Base-by-base conservation (phyloP, 2,113 vertebrate species). In the Circaetus cinerascens region DNA sequence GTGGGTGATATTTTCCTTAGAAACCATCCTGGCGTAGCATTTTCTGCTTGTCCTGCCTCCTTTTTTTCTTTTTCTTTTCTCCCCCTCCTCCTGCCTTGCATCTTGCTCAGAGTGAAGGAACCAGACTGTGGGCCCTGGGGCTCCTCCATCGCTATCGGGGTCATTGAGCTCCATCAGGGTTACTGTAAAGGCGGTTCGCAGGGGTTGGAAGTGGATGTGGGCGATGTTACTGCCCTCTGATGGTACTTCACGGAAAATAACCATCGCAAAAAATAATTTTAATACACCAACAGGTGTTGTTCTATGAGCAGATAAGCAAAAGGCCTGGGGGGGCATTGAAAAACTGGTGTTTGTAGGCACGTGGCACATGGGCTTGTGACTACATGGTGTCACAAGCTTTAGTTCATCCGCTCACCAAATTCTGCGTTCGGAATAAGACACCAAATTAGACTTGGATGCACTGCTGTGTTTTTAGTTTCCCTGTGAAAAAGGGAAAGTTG, bases 101-200 rank as follows among this genome's bases (percentile, higher is more conserved):
- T 57, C 40, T 53, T 48, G 25, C 66, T 74, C 5, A 26, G 32
- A 30, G 19, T 15, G 46, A 71, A 67, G 56, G 45, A 81, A 26
- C 7, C 36, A 9, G 7, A 7, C 11, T 3, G 9, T 6, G 25
- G 18, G 1, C 14, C 14, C 15, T 0, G 1, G 5, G 26, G 17
- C 22, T 87, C 21, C 32, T 78, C 73, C 32, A 7, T 87, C 1
- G 0, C 46, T n/a, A 0, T 13, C 7, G 2, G 22, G 20, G 15
- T 27, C 8, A 6, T 5, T 25, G 15, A 32, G 25, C 46, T 72
- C 30, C 45, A 2, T 6, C 0, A 0, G 13, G 14, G 16, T 45
- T 36, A 36, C 50, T 30, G 17, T 15, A 15, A 59, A 85, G 13
- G 10, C 6, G 7, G 3, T 45, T 82, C 68, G 59, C 14, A 19